These are phyloP conservation scores for Eulacestoma nigropectus DNA, from an alignment of 2,113 vertebrate genomes.

Conservation along the genomic window DNA sequence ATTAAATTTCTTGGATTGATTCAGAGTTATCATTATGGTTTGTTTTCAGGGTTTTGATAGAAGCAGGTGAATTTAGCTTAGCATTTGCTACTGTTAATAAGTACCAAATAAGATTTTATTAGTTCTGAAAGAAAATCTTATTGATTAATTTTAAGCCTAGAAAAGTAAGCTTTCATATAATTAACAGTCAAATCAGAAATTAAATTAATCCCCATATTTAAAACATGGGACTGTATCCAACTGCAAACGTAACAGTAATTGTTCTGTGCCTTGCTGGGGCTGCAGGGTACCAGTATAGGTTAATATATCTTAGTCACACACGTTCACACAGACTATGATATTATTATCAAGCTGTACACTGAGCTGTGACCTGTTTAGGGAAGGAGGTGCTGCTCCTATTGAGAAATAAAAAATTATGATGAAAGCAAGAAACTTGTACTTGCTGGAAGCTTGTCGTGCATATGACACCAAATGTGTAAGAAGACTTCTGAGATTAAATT, in stretches of 20 bases:
- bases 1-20: background rate
- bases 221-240: background rate
- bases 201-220: background rate
- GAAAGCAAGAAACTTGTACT: background rate
- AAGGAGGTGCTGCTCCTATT: background rate
- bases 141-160: background rate
- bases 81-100: background rate
- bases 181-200: background rate
- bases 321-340: rapidly evolving
- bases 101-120: background rate
- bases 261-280: background rate
- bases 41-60: background rate
- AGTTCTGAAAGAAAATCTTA: background rate
- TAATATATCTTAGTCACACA: background rate
- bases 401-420: background rate
- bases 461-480: background rate
- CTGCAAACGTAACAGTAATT: background rate
- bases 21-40: background rate
- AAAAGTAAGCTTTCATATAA: background rate
- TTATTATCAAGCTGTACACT: background rate
- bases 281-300: background rate
- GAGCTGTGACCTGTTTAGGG: background rate
- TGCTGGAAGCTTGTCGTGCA: background rate
- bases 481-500: background rate
- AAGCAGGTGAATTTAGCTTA: background rate